Percentiles rank a stretch among this genome's conserved stretches.
phyloP scores from a whole-genome alignment of 1,140 invertebrate species.

The Apocrypta bakeri region DNA sequence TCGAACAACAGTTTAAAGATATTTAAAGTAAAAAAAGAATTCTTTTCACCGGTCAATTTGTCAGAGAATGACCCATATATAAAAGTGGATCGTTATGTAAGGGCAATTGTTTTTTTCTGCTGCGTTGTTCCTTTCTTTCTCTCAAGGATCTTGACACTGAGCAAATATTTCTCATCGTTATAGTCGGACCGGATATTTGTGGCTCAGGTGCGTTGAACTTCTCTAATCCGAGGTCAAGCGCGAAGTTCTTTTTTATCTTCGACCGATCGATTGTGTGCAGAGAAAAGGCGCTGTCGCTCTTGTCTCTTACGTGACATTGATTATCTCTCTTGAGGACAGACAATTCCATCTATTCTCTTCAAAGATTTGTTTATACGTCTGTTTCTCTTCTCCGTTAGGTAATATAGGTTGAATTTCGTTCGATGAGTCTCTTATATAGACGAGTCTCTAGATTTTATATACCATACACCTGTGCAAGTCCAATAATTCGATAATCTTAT shows the following conservation, averaged over 20 bases:
- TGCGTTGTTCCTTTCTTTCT: background rate
- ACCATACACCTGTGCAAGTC: too few relatives aligned
- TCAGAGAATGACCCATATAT: too few relatives aligned
- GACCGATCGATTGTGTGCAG: slow-evolving; percentile 7
- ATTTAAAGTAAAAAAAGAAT: too few relatives aligned
- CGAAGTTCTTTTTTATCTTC: slow-evolving; percentile 1
- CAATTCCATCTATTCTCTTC: background rate
- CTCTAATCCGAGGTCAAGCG: slow-evolving; percentile 21
- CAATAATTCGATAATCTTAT: too few relatives aligned
- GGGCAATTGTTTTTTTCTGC: background rate
- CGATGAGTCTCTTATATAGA: background rate
- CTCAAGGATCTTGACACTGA: slow-evolving; percentile 44
- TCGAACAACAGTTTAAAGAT: too few relatives aligned
- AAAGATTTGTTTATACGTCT: too few relatives aligned
- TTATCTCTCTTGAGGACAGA: background rate
- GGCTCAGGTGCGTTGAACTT: slow-evolving; percentile 34
- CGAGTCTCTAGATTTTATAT: too few relatives aligned
- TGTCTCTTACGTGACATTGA: slow-evolving; percentile 18
- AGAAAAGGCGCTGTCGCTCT: too few relatives aligned
- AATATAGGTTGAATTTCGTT: background rate
- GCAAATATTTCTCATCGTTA: slow-evolving; percentile 23
- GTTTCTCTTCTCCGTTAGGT: slow-evolving; percentile 15
- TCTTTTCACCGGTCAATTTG: too few relatives aligned
- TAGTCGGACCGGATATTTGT: background rate
- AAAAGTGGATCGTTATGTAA: slow-evolving; percentile 13